Evolutionary conservation across 2,113 vertebrate genomes (phyloP).

Genomic region (Lophotis ruficrista): DNA sequence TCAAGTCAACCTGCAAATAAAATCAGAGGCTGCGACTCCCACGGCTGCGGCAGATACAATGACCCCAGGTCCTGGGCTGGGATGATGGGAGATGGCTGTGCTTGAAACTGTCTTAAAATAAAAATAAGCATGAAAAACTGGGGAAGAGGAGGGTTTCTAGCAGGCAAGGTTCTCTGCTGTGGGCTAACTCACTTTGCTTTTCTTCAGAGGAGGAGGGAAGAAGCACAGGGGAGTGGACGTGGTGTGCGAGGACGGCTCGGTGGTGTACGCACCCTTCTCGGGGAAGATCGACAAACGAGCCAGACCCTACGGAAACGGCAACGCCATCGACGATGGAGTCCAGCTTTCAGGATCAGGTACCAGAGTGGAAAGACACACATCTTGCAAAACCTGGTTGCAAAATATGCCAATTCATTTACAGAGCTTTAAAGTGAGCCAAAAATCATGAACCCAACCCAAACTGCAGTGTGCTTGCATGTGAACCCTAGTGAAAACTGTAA

Average conservation of each 20-base stretch:
- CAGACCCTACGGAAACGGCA: slow-evolving; percentile 47
- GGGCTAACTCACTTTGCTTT: neutral
- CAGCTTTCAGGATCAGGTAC: slow-evolving; percentile 65
- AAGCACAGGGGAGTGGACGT: slow-evolving; percentile 72
- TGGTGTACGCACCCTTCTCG: slow-evolving; percentile 69
- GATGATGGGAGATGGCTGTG: fast-evolving
- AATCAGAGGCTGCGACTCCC: slow-evolving; percentile 33
- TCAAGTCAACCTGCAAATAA: slow-evolving; percentile 42
- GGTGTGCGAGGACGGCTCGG: slow-evolving; percentile 64
- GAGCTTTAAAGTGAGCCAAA: neutral
- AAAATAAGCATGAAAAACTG: neutral
- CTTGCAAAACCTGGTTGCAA: neutral
- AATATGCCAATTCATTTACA: fast-evolving
- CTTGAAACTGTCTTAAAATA: neutral
- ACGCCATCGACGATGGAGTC: slow-evolving; percentile 68
- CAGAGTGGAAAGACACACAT: fast-evolving
- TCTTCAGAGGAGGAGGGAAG: neutral
- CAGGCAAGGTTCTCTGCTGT: fast-evolving
- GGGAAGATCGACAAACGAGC: slow-evolving; percentile 38
- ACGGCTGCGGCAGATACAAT: slow-evolving; percentile 35
- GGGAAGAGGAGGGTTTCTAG: neutral
- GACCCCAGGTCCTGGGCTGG: slow-evolving; percentile 1
- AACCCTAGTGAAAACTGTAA: neutral
- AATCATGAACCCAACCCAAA: neutral
- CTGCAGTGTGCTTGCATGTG: neutral